Evolutionary conservation across 2,113 vertebrate genomes (phyloP), one percentile per base, ranked within the genome.

Genomic region (human): DNA sequence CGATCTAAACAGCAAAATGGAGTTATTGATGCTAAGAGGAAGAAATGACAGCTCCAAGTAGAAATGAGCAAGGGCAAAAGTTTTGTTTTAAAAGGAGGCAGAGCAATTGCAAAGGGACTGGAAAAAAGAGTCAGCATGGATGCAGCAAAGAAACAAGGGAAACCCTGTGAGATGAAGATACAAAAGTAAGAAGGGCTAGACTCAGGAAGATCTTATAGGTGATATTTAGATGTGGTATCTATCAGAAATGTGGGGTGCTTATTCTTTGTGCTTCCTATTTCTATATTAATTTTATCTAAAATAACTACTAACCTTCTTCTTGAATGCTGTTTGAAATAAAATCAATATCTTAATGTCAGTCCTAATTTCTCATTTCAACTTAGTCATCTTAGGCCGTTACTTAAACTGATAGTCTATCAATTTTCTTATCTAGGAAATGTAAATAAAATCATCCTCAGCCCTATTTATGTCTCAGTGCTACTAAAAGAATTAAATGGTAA

Each of bases 401-500:
- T 92, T 87, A 88, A 84, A 73, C 27, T 23, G 87, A 80, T 22
- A 90, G 48, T 50, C 27, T 57, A 89, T 64, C 80, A 84, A 64
- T 83, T 95, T 91, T 86, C 50, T 61, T 75, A 76, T 61, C 75
- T 93, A 80, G 59, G 87, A 93, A 76, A 86, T 79, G 4, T 32
- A 96, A 93, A 95, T 83, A 85, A 93, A 93, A 57, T 81, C 17
- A 89, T 70, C 25, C 92, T 61, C 43, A 87, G 45, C 4, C 57
- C 18, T n/a, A 93, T 80, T 61, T 90, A 92, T 18, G 1, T 66
- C 89, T 95, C n/a, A 91, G 48, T 64, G 8, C 2, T 89, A 55
- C 16, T 79, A 9, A 94, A 22, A 83, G 57, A 93, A 66, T 38
- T 52, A 87, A 43, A 35, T 45, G 50, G 9, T 13, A 95, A 93